Base-by-base conservation (phyloP, 1,140 invertebrate genomes). In the Diorhabda carinulata region DNA sequence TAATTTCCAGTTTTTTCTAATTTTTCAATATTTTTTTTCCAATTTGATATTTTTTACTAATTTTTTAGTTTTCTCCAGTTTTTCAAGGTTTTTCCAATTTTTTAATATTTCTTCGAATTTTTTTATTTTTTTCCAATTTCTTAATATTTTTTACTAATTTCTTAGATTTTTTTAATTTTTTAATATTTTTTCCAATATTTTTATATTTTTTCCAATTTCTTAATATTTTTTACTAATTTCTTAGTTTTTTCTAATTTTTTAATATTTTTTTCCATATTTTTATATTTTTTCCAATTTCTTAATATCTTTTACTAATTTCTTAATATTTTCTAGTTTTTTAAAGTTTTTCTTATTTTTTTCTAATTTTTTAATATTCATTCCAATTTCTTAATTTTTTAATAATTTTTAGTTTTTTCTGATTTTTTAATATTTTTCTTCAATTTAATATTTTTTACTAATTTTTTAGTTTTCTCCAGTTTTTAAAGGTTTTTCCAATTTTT, bases 391-490 rank as follows among this genome's bases (percentile, higher is more conserved):
- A n/a, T n/a, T n/a, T n/a, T n/a, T n/a, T n/a, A n/a, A n/a, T n/a
- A n/a, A n/a, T n/a, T n/a, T n/a, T n/a, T n/a, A n/a, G n/a, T 25
- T 25, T 25, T 25, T 25, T 25, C 25, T 25, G 2, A 25, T 25
- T 25, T 25, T 25, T 25, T 25, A 25, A 25, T 84, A 95, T 80
- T 99, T 90, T 96, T 97, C 43, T 83, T 99, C 58, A 98, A 99
- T 84, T 88, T 98, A 77, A 84, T 25, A 25, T n/a, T 61, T 40
- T 61, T 25, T 87, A 85, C 85, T 71, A 87, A 25, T 25, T 25
- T 25, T 25, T 25, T 25, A 25, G 25, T 25, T 25, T 25, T 25
- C 25, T 25, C 25, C 84, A 69, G 6, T 7, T 56, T 56, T 56
- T n/a, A 56, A 6, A 7, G 6, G n/a, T 2, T 7, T 56, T 7